Base-by-base conservation (phyloP, 1,140 invertebrate genomes). In the Polypedilum pembai region DNA sequence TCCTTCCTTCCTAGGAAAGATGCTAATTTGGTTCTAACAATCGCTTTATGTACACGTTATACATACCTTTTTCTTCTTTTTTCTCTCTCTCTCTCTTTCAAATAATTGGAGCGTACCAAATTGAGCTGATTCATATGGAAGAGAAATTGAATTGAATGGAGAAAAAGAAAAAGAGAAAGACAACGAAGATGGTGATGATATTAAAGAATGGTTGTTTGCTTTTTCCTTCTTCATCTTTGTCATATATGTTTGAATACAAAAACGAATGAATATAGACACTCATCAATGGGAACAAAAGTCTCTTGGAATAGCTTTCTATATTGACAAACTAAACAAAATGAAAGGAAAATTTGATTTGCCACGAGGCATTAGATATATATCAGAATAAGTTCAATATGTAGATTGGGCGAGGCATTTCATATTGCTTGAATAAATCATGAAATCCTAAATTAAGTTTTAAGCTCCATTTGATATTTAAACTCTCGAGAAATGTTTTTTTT, bases 381-480 rank as follows among this genome's bases (percentile, higher is more conserved):
- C 24, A 33, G 5, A 33, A 33, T 33, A 33, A 33, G 24, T 33
- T 33, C 24, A 33, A 33, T 33, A 33, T 33, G 24, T 33, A 33
- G 24, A 33, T 33, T 33, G 24, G 24, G 24, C 24, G 24, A 33
- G 24, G 24, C 24, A 33, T 56, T 15, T 56, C 45, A 15, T n/a
- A n/a, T 15, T 12, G 12, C n/a, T n/a, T 56, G 45, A 56, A 56
- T 56, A 56, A 56, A 56, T n/a, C 45, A 56, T 56, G 45, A 56
- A 12, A 56, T 56, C 24, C 45, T 56, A 56, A 56, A 56, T 56
- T 56, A 56, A 56, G 45, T 56, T 56, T 56, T 56, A 56, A 56
- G 45, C 45, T 56, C 12, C 45, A 56, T 56, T 56, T 56, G 45
- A 56, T 56, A 56, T 56, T 56, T 56, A 56, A 56, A 56, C 45